phyloP scores from a whole-genome alignment of 2,797 vertebrate species.

The Danio choprae region DNA sequence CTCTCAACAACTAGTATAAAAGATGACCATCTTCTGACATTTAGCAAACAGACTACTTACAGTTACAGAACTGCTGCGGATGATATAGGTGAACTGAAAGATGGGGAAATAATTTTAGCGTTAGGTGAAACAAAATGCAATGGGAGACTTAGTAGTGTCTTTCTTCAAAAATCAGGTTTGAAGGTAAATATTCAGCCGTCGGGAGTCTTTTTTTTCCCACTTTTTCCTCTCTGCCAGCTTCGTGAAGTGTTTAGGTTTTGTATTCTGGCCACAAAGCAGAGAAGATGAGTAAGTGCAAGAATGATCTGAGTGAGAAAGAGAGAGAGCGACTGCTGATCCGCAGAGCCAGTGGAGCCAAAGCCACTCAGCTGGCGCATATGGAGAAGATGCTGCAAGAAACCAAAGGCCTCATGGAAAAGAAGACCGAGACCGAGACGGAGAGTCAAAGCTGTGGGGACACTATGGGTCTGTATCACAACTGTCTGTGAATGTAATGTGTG shows the following conservation, averaged over 20 bases:
- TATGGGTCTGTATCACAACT: constrained; percentile 73
- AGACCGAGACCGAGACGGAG: constrained; percentile 75
- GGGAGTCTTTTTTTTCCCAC: too few relatives aligned
- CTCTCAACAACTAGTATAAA: constrained; percentile 66
- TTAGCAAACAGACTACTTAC: constrained; percentile 45
- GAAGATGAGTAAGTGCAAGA: constrained; percentile 79
- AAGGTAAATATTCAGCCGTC: background rate
- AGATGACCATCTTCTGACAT: constrained; percentile 56
- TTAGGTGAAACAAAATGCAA: background rate
- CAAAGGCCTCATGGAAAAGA: constrained; percentile 84
- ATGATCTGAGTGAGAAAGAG: constrained; percentile 80
- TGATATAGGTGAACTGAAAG: background rate
- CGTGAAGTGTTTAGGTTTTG: constrained; percentile 10
- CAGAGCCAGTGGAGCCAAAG: constrained; percentile 84
- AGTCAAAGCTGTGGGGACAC: constrained; percentile 69
- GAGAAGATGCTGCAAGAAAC: constrained; percentile 87
- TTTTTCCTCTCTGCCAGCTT: background rate
- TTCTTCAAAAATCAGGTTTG: background rate
- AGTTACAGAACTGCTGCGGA: constrained; percentile 11
- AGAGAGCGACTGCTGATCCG: constrained; percentile 80
- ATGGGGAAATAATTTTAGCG: background rate
- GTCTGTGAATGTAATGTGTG: background rate
- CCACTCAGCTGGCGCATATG: constrained; percentile 83
- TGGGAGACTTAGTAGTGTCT: background rate
- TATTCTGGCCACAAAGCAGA: constrained; percentile 66